phyloP scores from a whole-genome alignment of 2,113 vertebrate genomes.

The Glaucomys volans region DNA sequence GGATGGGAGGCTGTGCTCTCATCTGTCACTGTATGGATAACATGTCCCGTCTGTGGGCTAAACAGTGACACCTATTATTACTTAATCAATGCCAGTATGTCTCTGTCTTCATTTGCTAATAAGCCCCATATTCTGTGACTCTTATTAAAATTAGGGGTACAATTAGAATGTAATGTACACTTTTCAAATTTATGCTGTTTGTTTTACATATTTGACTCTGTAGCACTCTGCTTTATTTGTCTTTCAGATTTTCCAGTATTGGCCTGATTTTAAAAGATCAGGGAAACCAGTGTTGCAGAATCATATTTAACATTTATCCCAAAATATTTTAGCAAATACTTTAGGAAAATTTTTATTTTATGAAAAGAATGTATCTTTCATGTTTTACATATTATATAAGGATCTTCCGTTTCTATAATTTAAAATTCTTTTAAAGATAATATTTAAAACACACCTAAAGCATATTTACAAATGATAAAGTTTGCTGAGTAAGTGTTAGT shows the following conservation, averaged over 20 bases:
- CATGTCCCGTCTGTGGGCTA: not conserved
- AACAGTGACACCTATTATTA: not conserved
- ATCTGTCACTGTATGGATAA: not conserved
- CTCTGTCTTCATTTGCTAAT: conserved; percentile 19
- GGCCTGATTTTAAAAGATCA: not conserved
- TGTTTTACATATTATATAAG: not conserved
- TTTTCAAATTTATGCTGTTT: conserved; percentile 11
- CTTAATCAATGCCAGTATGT: not conserved
- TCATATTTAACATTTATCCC: not conserved
- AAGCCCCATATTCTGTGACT: not conserved
- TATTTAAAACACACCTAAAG: conserved; percentile 12
- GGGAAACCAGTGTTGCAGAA: not conserved
- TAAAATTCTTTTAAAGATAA: conserved; percentile 18
- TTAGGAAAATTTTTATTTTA: conserved; percentile 21
- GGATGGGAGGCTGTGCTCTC: not conserved
- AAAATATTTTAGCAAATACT: not conserved
- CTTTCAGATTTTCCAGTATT: not conserved
- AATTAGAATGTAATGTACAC: conserved; percentile 1
- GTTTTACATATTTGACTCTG: not conserved
- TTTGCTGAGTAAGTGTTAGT: not conserved
- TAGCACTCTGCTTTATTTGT: not conserved
- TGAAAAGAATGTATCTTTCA: not conserved
- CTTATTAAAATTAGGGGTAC: not conserved
- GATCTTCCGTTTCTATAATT: not conserved
- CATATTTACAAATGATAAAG: not conserved